Evolutionary conservation across 1,140 invertebrate genomes (phyloP).

Genomic region (Zaprionus ghesquierei): DNA sequence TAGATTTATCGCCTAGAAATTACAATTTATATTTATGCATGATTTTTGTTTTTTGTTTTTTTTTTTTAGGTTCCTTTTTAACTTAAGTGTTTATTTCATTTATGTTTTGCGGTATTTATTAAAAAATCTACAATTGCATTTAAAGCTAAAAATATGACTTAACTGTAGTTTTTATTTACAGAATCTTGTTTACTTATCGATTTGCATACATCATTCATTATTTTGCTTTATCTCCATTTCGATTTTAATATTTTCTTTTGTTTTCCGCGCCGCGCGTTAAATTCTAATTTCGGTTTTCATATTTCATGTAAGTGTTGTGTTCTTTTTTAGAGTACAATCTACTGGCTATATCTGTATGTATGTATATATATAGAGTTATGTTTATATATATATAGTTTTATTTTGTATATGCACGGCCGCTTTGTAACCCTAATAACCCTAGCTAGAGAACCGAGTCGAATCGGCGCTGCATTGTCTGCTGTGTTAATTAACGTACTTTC

Average conservation of each 20-base stretch:
- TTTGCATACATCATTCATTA: slow-evolving; percentile 31
- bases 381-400: slow-evolving; percentile 36
- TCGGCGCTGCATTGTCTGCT: too few species aligned
- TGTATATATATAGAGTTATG: slow-evolving; percentile 24
- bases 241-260: slow-evolving; percentile 34
- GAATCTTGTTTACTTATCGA: slow-evolving; percentile 41
- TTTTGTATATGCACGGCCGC: slow-evolving; percentile 70
- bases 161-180: slow-evolving; percentile 67
- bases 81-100: slow-evolving; percentile 31
- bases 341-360: slow-evolving; percentile 67
- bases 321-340: slow-evolving; percentile 66
- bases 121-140: slow-evolving; percentile 81
- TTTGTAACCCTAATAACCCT: slow-evolving; percentile 59
- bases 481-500: neutral
- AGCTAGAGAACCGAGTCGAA: slow-evolving; percentile 44
- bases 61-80: slow-evolving; percentile 41
- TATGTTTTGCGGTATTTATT: slow-evolving; percentile 55
- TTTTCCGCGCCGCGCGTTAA: slow-evolving; percentile 65
- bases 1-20: slow-evolving; percentile 70
- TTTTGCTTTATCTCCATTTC: slow-evolving; percentile 38
- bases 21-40: slow-evolving; percentile 67
- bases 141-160: slow-evolving; percentile 81
- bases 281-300: slow-evolving; percentile 55
- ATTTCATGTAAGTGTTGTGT: slow-evolving; percentile 8
- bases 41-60: slow-evolving; percentile 21